Percentiles rank a stretch among this genome's conserved stretches.
Evolutionary conservation across 2,113 vertebrate species (phyloP).

Genomic region (Syrrhaptes paradoxus): DNA sequence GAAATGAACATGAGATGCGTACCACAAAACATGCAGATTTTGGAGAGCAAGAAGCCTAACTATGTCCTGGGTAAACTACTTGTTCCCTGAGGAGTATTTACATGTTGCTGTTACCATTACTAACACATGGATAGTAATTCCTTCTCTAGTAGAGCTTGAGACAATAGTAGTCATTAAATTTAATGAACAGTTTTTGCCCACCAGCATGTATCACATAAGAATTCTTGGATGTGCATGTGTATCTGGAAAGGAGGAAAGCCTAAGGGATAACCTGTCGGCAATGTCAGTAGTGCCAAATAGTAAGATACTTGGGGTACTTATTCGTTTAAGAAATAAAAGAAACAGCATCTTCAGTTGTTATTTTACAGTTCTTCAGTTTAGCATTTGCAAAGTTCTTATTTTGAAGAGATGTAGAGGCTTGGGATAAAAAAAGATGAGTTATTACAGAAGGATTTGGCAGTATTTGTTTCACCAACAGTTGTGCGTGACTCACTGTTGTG

Average conservation of each 20-base stretch:
- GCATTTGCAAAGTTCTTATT: not conserved
- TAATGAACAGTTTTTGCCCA: not conserved
- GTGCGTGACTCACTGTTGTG: slow-evolving; percentile 28
- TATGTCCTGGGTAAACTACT: not conserved
- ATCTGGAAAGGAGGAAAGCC: not conserved
- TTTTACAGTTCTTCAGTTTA: not conserved
- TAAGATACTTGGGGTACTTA: not conserved
- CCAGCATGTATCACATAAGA: fast-evolving
- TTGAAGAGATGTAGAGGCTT: not conserved
- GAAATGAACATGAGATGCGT: not conserved
- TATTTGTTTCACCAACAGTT: slow-evolving; percentile 40
- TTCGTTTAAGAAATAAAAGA: not conserved
- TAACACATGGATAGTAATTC: not conserved
- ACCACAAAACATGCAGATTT: not conserved
- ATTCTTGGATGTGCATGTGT: not conserved
- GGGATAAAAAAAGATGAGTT: not conserved
- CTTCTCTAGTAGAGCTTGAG: not conserved
- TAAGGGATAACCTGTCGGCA: not conserved
- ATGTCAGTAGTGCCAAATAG: not conserved
- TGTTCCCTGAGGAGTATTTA: not conserved
- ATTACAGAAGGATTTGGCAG: slow-evolving; percentile 14
- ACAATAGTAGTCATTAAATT: not conserved
- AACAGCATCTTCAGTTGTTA: not conserved
- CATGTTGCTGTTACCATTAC: not conserved
- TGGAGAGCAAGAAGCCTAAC: not conserved